These are phyloP conservation scores for Muntiacus muntjak DNA, from an alignment of 2,113 vertebrate species.

Conservation along the genomic window DNA sequence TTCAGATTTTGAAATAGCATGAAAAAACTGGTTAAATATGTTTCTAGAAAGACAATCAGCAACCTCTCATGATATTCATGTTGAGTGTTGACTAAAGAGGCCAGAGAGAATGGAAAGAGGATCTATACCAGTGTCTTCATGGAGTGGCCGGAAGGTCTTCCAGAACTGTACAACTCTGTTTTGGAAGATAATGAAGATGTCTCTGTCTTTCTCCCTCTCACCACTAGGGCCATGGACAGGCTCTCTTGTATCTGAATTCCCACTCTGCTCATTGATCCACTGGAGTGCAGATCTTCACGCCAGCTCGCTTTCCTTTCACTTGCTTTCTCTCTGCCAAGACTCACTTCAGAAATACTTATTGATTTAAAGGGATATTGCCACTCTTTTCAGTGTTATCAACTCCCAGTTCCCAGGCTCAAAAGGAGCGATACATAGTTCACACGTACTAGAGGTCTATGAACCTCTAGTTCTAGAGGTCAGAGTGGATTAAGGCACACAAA, in stretches of 20 bases:
- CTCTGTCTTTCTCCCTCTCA: not conserved
- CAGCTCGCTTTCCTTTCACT: not conserved
- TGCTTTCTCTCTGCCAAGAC: not conserved
- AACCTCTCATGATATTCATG: not conserved
- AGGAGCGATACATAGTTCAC: not conserved
- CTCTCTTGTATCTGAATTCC: not conserved
- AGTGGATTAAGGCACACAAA: not conserved
- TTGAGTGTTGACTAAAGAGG: not conserved
- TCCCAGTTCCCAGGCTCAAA: not conserved
- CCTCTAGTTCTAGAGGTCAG: not conserved
- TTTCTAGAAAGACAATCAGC: not conserved
- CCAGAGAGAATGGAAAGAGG: not conserved
- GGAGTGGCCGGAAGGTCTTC: not conserved
- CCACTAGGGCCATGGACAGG: not conserved
- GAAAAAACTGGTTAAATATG: not conserved
- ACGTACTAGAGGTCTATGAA: not conserved
- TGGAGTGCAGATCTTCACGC: not conserved
- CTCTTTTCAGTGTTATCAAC: not conserved
- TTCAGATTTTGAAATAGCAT: conserved; percentile 6
- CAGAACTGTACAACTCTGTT: not conserved
- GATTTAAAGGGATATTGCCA: not conserved
- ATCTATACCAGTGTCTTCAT: not conserved
- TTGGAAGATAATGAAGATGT: not conserved
- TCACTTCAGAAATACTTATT: conserved; percentile 12
- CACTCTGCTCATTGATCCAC: not conserved